Base-by-base conservation (phyloP, 2,797 vertebrate genomes). In the Poecilia gillii region DNA sequence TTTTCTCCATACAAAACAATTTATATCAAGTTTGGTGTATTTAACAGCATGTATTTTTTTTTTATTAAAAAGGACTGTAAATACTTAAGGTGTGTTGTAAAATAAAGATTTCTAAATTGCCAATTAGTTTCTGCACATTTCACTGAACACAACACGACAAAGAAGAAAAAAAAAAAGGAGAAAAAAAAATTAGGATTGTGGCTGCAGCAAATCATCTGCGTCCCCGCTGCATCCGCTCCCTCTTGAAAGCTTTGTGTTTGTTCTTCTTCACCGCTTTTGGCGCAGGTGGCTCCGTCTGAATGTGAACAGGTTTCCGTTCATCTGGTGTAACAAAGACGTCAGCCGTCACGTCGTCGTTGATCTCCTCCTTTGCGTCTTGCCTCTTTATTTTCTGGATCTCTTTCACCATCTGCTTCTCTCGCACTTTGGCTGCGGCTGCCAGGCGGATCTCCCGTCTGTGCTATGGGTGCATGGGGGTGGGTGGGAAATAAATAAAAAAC, bases 371-470 rank as follows among this genome's bases (percentile, higher is more conserved):
- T 0, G 87, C 90, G 33, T 95, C 96, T 0, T 78, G 90, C 90
- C 92, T 97, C 94, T 96, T 98, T 16, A 95, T 72, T 85, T 96
- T 97, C 84, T 96, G 97, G 23, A 97, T 81, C 45, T 98, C 96
- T 90, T 97, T 99, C 89, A 99, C 95, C 92, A 97, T 96, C 88
- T 98, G 97, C 84, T 96, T 97, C 92, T 99, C 97, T 76, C 89
- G 96, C 74, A 97, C 94, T 81, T 96, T 97, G 74, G 97, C 96
- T 0, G 97, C 97, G 6, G 96, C 95, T 20, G 96, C 95, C 80
- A 97, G 86, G 55, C 96, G 96, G 74, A 97, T 1, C 79, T 97
- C 74, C 31, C 97, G 94, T 1, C 98, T 97, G 88, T 97, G 97
- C 98, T 99, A 80, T 1, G 12, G 43, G 73, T 43, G 57, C 12